Base-by-base conservation (phyloP, 2,888 invertebrate genomes). In the Adelognathus sp. region DNA sequence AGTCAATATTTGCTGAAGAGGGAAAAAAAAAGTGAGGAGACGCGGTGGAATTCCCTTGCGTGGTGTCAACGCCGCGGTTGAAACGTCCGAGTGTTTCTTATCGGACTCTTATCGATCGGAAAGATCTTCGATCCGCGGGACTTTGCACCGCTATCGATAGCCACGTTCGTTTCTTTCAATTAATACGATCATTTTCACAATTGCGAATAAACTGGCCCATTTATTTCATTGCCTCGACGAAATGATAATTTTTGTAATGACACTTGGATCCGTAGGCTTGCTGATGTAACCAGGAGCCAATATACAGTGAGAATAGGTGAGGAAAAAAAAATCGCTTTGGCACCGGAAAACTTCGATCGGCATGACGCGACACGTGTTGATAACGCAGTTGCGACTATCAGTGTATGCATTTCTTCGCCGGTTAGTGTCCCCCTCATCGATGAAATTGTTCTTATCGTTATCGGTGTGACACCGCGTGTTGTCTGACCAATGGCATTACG, bases 111-210 rank as follows among this genome's bases (percentile, higher is more conserved):
- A 74, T 79, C 70, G 33, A 70, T 58, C 54, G 7, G 14, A 54
- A 14, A 70, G 64, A 79, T 74, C 78, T 70, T 70, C 64, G 56
- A 44, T 31, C 58, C n/a, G n/a, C 36, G 41, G 70, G 64, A 79
- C 78, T 79, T 79, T 70, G 78, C 46, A 64, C 78, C 46, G 56
- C 29, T 69, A 69, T 70, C 64, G 52, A 58, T 73, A 18, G 27
- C 9, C 14, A 14, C 11, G 41, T 44, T 41, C 44, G 11, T 16
- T 18, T 50, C 36, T 50, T 50, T 50, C 24, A 73, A 78, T 73
- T 69, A 27, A 64, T 39, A 36, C 61, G n/a, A 56, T 56, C n/a
- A 58, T 56, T 56, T 52, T 1, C 9, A 21, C 18, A 44, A 29
- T 16, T 5, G 18, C 3, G 16, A 56, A 54, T n/a, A n/a, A n/a